Base-by-base conservation (phyloP, 1,140 invertebrate genomes). In the Octopus sinensis region DNA sequence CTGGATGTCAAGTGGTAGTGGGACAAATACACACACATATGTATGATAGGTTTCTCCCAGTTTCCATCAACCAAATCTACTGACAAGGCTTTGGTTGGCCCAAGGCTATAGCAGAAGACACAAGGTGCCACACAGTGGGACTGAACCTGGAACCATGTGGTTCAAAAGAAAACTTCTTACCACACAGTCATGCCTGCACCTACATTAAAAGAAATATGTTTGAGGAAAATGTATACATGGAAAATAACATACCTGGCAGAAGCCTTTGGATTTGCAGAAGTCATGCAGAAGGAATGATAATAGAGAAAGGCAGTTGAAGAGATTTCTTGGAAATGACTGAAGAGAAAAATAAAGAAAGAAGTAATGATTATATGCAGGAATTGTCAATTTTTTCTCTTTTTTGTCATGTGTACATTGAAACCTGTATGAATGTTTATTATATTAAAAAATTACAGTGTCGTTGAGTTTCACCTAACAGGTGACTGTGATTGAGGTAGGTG, bases 201-300 rank as follows among this genome's bases (percentile, higher is more conserved):
- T 10, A 23, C 75, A 17, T 10, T 9, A 76, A 10, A 9, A 76
- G 5, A 52, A 77, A 6, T 13, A 77, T 13, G 23, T 51, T 77
- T 77, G 13, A 68, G 12, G 2, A 68, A 68, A 13, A n/a, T n/a
- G 62, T 68, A 12, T 13, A 68, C 62, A n/a, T 1, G n/a, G 62
- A 3, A 13, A 13, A 10, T 9, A 43, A 6, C 76, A 43, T 77
- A 77, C 76, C 43, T 43, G 43, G 13, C 13, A 53, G 6, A 43
- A 43, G 76, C 17, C 17, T 51, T 52, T 52, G 76, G 52, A 77
- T 77, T 77, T 51, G 13, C 83, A 62, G 84, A 81, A 12, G 85
- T 84, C 75, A 87, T 80, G 78, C 84, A 88, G 76, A 88, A 88
- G 68, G 84, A 86, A 81, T 88, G 87, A 77, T 86, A 89, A 77